Evolutionary conservation across 2,888 invertebrate genomes (phyloP).

Genomic region (Ephialtes manifestator): DNA sequence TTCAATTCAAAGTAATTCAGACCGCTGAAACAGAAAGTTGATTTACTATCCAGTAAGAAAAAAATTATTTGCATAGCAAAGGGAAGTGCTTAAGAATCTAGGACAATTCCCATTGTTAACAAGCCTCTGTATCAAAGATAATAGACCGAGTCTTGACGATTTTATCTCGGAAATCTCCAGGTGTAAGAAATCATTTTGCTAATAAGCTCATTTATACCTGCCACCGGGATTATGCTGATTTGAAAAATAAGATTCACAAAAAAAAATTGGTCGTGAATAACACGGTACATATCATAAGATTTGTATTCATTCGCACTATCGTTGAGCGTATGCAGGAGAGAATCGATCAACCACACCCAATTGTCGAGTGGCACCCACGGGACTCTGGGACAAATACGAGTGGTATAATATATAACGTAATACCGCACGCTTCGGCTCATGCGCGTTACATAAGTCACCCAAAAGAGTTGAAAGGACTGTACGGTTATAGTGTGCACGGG

Average conservation of each 20-base stretch:
- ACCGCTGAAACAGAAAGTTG: background rate
- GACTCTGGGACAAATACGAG: conserved; percentile 15
- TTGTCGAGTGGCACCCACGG: conserved; percentile 49
- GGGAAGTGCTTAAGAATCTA: background rate
- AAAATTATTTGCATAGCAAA: background rate
- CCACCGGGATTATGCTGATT: conserved; percentile 30
- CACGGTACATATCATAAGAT: conserved; percentile 26
- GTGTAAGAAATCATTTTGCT: conserved; percentile 22
- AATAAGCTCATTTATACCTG: conserved; percentile 39
- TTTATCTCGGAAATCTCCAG: background rate
- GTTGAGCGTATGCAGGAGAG: conserved; percentile 23
- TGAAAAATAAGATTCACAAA: conserved; percentile 3
- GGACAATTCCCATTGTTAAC: background rate
- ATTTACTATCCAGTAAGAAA: background rate
- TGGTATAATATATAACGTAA: conserved; percentile 57
- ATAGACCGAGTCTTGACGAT: background rate
- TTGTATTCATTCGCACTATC: conserved; percentile 11
- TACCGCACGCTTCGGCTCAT: conserved; percentile 39
- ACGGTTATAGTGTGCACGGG: background rate
- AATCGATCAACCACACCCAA: conserved; percentile 68
- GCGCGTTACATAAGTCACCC: conserved; percentile 60
- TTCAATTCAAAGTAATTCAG: background rate
- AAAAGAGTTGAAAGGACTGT: conserved; percentile 51
- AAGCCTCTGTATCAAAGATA: background rate
- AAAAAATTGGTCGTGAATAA: conserved; percentile 33